Evolutionary conservation across 2,113 vertebrate genomes (phyloP).

Genomic region (Myanophis thanlyinensis): DNA sequence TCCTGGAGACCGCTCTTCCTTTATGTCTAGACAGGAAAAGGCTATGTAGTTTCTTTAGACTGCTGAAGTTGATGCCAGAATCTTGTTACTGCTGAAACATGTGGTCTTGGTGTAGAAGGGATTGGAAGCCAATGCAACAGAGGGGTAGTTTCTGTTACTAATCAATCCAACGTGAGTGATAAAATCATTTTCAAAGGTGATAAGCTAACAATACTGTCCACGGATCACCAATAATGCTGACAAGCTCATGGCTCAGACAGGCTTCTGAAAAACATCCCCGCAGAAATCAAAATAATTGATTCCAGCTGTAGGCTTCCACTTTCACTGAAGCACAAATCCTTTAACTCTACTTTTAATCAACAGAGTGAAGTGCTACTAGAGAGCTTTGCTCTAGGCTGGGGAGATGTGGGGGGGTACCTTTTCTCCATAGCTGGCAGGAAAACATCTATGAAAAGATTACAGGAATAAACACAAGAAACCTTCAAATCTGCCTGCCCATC

Average conservation of each 20-base stretch:
- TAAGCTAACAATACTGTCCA: slow-evolving; percentile 34
- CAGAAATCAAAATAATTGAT: slow-evolving; percentile 51
- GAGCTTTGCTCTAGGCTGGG: slow-evolving; percentile 2
- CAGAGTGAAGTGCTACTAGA: not conserved
- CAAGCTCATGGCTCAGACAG: slow-evolving; percentile 38
- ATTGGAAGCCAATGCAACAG: slow-evolving; percentile 26
- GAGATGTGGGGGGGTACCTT: not conserved
- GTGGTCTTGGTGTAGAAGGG: slow-evolving; percentile 34
- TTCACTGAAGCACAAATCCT: slow-evolving; percentile 26
- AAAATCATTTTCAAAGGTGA: slow-evolving; percentile 36
- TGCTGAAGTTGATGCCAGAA: slow-evolving; percentile 32
- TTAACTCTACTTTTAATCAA: slow-evolving; percentile 24
- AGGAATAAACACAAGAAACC: not conserved
- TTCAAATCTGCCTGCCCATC: not conserved
- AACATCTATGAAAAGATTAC: slow-evolving; percentile 3
- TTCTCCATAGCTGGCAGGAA: slow-evolving; percentile 34
- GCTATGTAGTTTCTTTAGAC: slow-evolving; percentile 9
- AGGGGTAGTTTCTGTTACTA: slow-evolving; percentile 30
- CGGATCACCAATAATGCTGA: slow-evolving; percentile 35
- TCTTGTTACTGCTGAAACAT: slow-evolving; percentile 30
- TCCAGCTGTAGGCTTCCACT: slow-evolving; percentile 29
- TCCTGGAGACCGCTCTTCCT: slow-evolving; percentile 36
- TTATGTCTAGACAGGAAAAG: slow-evolving; percentile 48
- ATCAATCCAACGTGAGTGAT: slow-evolving; percentile 33
- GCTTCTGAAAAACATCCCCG: slow-evolving; percentile 38